Evolutionary conservation across 2,113 vertebrate species (phyloP), one percentile per base, ranked within the genome.

Genomic region (Isurus oxyrinchus): DNA sequence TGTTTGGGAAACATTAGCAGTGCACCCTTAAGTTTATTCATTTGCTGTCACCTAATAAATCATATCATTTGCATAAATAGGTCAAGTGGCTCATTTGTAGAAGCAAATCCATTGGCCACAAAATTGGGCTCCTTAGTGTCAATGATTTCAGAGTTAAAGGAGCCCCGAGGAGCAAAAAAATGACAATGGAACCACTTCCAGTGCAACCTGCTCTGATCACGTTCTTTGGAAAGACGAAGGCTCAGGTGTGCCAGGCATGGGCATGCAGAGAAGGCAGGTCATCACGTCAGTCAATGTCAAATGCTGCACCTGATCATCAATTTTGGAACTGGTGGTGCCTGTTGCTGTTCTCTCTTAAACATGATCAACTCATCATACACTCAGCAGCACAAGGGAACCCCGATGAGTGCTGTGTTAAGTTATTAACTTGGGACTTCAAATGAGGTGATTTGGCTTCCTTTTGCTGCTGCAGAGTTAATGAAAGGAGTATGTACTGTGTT

Each of bases 21-120:
- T 35, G 40, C 35, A 93, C 35, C 59, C 90, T 93, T 63, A 93
- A 93, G 49, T 88, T 88, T 88, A 53, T 88, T 88, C 86, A 61
- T n/a, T 19, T 93, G 40, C 13, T n/a, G 55, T 61, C 88, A 35
- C 35, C 3, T 35, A 5, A 27, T 59, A 59, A 91, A 91, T 91
- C 53, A 59, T 23, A n/a, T n/a, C 8, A 91, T 63, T 40, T 93
- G 31, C 57, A 93, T 61, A 19, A 40, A 63, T 61, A 63, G 14
- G 6, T n/a, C 59, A 93, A 93, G 14, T 93, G 90, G 14, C 59
- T n/a, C 57, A 93, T 61, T 93, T 61, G 49, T 61, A 93, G 35
- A 35, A 5, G 19, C 63, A 93, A 93, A 61, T n/a, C 19, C 90
- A 35, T 72, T 23, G 8, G 27, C 69, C 7, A 31, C 69, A 31